phyloP scores from a whole-genome alignment of 1,140 invertebrate genomes.

The Pollicipes pollicipes region DNA sequence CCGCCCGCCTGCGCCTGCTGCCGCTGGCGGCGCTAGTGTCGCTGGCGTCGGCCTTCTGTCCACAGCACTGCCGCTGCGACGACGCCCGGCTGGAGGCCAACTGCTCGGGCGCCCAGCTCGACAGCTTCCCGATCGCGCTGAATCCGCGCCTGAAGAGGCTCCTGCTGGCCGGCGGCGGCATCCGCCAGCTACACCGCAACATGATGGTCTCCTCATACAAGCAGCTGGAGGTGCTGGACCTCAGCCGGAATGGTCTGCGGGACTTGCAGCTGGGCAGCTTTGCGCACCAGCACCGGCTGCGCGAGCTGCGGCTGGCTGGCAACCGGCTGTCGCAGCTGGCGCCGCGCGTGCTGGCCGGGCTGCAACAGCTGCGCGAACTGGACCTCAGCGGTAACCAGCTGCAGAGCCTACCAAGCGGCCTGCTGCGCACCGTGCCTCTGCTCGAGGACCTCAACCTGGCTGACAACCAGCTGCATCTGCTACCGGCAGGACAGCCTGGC shows the following conservation, averaged over 20 bases:
- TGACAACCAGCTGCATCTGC: slow-evolving; percentile 48
- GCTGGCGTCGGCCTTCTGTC: neutral
- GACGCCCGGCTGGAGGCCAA: neutral
- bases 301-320: neutral
- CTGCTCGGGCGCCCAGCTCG: neutral
- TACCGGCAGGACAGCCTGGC: slow-evolving; percentile 26
- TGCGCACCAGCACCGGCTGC: neutral
- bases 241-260: neutral
- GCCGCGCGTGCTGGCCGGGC: slow-evolving; percentile 52
- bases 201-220: neutral
- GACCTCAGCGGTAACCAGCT: slow-evolving; percentile 54
- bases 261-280: neutral
- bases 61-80: neutral
- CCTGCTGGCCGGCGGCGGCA: neutral
- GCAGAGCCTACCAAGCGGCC: slow-evolving; percentile 48
- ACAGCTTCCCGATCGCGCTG: neutral
- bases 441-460: slow-evolving; percentile 59
- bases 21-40: neutral
- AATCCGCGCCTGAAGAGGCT: neutral
- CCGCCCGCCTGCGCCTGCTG: neutral
- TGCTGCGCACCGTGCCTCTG: slow-evolving; percentile 47
- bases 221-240: neutral
- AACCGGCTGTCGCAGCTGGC: slow-evolving; percentile 49
- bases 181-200: neutral
- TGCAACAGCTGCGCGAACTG: slow-evolving; percentile 49